phyloP scores from a whole-genome alignment of 2,113 vertebrate species.

The Notothenia coriiceps region DNA sequence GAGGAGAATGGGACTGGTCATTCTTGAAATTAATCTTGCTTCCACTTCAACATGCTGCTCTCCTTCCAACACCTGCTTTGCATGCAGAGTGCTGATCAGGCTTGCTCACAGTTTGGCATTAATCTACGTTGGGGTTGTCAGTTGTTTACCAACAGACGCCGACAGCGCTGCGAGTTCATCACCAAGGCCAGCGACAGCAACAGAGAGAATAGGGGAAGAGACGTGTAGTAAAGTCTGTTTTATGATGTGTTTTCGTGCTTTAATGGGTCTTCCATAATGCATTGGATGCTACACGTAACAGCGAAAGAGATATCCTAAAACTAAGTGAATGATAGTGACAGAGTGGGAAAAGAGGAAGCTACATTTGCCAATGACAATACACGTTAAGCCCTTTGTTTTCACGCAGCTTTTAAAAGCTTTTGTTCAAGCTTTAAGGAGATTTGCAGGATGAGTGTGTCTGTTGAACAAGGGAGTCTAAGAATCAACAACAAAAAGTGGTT shows the following conservation, averaged over 20 bases:
- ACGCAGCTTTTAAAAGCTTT: background rate
- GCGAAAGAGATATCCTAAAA: background rate
- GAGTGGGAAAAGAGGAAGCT: background rate
- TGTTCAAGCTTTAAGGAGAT: background rate
- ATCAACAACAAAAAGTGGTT: background rate
- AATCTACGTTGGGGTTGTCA: conserved; percentile 24
- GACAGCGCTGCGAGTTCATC: conserved; percentile 36
- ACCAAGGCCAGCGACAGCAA: conserved; percentile 25
- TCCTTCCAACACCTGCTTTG: conserved; percentile 16
- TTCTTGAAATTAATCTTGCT: conserved; percentile 21
- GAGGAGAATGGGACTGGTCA: background rate
- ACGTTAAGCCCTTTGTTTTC: background rate
- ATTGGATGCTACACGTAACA: background rate
- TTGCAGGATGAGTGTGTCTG: background rate
- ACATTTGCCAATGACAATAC: background rate
- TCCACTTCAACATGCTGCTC: background rate
- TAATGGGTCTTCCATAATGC: background rate
- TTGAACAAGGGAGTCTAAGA: too few relatives aligned
- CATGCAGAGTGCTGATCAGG: conserved; percentile 17
- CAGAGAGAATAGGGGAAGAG: background rate
- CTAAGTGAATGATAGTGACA: conserved; percentile 5
- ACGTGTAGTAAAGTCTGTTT: background rate
- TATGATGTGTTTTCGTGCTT: background rate
- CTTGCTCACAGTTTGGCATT: conserved; percentile 22
- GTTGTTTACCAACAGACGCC: conserved; percentile 49